Conservation (phyloP, 2,113 vertebrate genomes). For the Mesembrinibis cayennensis region DNA sequence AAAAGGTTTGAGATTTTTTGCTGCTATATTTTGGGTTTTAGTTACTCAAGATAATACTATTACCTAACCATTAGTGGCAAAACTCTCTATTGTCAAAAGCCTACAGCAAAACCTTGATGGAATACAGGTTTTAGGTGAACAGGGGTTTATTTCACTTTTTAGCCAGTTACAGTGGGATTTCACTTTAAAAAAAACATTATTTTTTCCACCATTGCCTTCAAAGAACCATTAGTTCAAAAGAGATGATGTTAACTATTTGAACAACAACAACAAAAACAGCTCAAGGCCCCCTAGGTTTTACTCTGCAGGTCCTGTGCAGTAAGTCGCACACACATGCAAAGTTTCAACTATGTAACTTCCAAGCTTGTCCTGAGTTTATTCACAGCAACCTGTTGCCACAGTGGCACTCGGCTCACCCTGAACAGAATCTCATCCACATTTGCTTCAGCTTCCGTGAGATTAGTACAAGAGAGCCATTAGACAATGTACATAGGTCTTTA, state of each 20-base stretch:
- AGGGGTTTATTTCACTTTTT: not conserved
- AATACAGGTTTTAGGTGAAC: not conserved
- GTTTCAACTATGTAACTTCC: too few relatives aligned
- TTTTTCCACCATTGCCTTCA: not conserved
- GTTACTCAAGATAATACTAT: not conserved
- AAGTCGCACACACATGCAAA: accelerated
- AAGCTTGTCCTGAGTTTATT: not conserved
- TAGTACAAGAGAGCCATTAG: not conserved
- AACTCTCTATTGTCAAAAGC: not conserved
- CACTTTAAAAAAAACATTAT: not conserved
- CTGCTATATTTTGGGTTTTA: not conserved
- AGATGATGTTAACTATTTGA: not conserved
- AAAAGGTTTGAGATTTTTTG: not conserved
- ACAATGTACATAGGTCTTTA: not conserved
- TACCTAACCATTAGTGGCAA: not conserved
- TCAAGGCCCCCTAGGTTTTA: too few relatives aligned
- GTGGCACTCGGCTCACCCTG: not conserved
- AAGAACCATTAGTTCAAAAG: not conserved
- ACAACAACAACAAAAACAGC: not conserved
- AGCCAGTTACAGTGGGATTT: not conserved
- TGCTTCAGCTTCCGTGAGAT: not conserved
- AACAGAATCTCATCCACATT: not conserved
- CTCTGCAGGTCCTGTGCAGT: not conserved
- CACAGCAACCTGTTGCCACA: not conserved
- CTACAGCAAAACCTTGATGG: not conserved